Evolutionary conservation across 2,113 vertebrate genomes (phyloP).

Genomic region (Thomomys bottae): DNA sequence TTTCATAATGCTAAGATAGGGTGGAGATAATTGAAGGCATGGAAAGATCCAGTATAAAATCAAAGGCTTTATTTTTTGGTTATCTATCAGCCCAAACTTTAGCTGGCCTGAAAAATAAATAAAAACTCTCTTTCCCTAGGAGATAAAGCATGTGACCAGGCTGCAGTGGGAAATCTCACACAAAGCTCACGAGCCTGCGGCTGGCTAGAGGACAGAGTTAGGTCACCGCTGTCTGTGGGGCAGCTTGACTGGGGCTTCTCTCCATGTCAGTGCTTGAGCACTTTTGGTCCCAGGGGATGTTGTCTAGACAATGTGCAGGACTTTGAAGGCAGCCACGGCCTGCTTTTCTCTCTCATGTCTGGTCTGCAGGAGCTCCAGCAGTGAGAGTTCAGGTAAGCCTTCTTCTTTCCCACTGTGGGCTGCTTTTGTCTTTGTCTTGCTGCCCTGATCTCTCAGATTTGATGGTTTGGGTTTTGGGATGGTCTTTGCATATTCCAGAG

Average conservation of each 20-base stretch:
- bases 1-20: slow-evolving; percentile 2
- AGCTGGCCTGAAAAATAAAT: slow-evolving; percentile 67
- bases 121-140: slow-evolving; percentile 12
- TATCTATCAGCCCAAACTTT: background rate
- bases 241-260: background rate
- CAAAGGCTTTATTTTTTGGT: slow-evolving; percentile 65
- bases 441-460: slow-evolving; percentile 60
- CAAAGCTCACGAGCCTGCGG: background rate
- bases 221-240: accelerated
- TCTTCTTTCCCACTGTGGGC: slow-evolving; percentile 61
- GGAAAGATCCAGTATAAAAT: slow-evolving; percentile 29
- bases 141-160: background rate
- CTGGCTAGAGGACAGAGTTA: accelerated
- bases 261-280: accelerated
- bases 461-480: slow-evolving; percentile 88
- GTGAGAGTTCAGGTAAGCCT: slow-evolving; percentile 80
- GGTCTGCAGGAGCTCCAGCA: slow-evolving; percentile 86
- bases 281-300: too few species aligned
- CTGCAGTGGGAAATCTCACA: background rate
- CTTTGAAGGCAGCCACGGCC: slow-evolving; percentile 87
- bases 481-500: slow-evolving; percentile 93
- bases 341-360: slow-evolving; percentile 92
- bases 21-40: slow-evolving; percentile 24
- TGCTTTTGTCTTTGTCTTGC: slow-evolving; percentile 45
- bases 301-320: slow-evolving; percentile 81